These are phyloP conservation scores for Australoheros scitulus DNA, from an alignment of 2,113 vertebrate genomes.

Conservation along the genomic window DNA sequence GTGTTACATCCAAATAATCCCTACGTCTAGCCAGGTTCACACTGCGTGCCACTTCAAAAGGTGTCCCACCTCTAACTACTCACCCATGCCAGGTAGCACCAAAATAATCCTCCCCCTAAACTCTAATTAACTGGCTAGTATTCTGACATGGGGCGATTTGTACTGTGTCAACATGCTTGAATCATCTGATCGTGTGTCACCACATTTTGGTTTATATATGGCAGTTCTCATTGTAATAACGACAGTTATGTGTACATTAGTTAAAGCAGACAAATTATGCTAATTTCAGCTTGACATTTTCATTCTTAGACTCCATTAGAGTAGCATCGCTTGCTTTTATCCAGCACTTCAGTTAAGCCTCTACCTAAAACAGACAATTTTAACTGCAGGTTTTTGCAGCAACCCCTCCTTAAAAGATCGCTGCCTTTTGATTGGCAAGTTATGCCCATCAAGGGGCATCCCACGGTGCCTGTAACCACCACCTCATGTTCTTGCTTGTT, in stretches of 20 bases:
- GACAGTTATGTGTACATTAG: not conserved
- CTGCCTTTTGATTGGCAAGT: not conserved
- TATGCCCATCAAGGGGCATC: not conserved
- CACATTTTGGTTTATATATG: not conserved
- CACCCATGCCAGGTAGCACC: conserved; percentile 35
- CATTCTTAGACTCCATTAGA: not conserved
- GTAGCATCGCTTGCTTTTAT: not conserved
- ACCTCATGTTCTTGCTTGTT: too few species aligned
- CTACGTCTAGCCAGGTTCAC: conserved; percentile 58
- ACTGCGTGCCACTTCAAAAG: conserved; percentile 55
- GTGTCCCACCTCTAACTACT: conserved; percentile 60
- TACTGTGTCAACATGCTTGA: not conserved
- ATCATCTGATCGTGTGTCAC: not conserved
- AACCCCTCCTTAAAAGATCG: not conserved
- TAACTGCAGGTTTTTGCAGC: not conserved
- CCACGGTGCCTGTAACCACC: too few species aligned
- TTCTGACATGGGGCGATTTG: conserved; percentile 13
- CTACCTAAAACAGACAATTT: not conserved
- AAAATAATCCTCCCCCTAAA: conserved; percentile 48
- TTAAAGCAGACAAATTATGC: not conserved
- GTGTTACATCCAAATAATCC: conserved; percentile 75
- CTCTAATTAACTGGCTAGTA: conserved; percentile 53
- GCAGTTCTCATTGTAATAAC: not conserved
- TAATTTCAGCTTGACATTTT: not conserved
- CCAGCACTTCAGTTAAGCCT: not conserved